Base-by-base conservation (phyloP, 2,113 vertebrate genomes). In the Zosterops pallidus region DNA sequence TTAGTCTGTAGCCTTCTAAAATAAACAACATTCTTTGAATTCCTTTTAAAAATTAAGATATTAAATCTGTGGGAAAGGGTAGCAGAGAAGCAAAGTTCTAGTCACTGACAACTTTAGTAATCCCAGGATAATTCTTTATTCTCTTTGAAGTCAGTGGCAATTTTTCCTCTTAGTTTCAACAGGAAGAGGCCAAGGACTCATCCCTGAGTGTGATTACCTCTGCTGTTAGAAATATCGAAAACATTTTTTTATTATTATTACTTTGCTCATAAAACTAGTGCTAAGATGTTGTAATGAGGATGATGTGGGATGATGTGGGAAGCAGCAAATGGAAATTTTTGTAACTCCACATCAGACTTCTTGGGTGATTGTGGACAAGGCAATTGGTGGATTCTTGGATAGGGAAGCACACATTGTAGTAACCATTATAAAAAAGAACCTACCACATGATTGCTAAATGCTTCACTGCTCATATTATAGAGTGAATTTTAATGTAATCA, bases 11-110 rank as follows among this genome's bases (percentile, higher is more conserved):
- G 60, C 75, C 83, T 78, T 77, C 33, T 89, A 91, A 96, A 92
- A 92, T 55, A 95, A 95, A 85, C 83, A 90, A n/a, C 85, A 81
- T 95, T 94, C 88, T 81, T 89, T 78, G 60, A 63, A 90, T 96
- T 90, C 50, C 68, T 86, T 79, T 52, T n/a, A 69, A 68, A 92
- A 74, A 91, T 82, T 84, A 31, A 83, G 70, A 80, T n/a, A 63
- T 28, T 37, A 86, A 78, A 78, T 93, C 92, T 95, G 86, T 97
- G 94, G 95, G 92, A 97, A 96, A 94, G 91, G 44, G 47, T 86
- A 92, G 44, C 22, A 90, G 72, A 93, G 69, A 90, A 56, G 72
- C 76, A 84, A 75, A 94, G 88, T 81, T 89, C 83, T 89, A 59
- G 63, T 84, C 44, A 60, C 76, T 86, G 72, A 31, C 0, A 6